Base-by-base conservation (phyloP, 1,140 invertebrate species). In the Drosophila triauraria region DNA sequence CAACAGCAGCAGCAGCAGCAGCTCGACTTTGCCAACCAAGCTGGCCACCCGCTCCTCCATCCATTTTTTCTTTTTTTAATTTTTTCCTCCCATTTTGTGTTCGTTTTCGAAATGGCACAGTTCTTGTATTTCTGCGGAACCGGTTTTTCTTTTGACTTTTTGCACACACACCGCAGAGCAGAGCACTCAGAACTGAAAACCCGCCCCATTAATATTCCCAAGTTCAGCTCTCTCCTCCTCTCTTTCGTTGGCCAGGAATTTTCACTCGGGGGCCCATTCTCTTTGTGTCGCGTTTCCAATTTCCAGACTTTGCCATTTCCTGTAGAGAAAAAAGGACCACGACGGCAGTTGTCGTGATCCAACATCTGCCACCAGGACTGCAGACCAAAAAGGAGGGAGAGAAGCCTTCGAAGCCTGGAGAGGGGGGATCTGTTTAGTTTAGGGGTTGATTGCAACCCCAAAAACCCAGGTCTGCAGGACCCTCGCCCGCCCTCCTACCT, bases 81-180 rank as follows among this genome's bases (percentile, higher is more conserved):
- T 51, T 51, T 54, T 54, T 25, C 53, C 53, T 56, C 53, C 53
- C 53, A 40, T 56, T 56, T 56, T 56, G 53, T 56, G 35, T 56
- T 63, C 50, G 44, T 67, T 79, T 72, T 88, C 81, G 84, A 90
- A 88, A 88, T 88, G 84, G 84, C 84, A 88, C 85, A 88, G 85
- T 88, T 88, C 85, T 88, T 88, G 68, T 90, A 78, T 75, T 84
- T 78, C 80, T 78, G 85, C 59, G 15, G 60, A 90, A 88, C 84
- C 84, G 85, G 84, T 88, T 88, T 88, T 88, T 84, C 84, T 81
- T 90, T 88, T 84, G 84, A 88, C 84, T 90, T 87, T 88, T 88
- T 30, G 17, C 38, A 59, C 42, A 30, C 25, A 43, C 27, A n/a
- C 59, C 46, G 38, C n/a, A 23, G 12, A 70, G 20, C 25, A 3